Conservation (phyloP, 2,888 invertebrate species). For the Ophioninae sp. region DNA sequence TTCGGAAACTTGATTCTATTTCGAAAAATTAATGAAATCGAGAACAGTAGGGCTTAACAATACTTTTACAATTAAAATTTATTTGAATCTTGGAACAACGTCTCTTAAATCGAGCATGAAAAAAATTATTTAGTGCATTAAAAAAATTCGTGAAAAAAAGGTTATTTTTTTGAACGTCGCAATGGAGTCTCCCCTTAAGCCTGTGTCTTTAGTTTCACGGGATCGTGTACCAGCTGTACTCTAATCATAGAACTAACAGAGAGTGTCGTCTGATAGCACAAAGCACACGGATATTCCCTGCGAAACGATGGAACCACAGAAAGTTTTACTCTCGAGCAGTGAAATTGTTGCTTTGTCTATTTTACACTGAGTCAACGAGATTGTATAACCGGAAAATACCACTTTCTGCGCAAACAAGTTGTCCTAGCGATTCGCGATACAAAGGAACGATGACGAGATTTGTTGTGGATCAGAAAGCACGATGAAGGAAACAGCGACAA, state of each 20-base stretch:
- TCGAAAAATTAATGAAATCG: too few species aligned
- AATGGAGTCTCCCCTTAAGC: background rate
- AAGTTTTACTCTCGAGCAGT: slow-evolving; percentile 32
- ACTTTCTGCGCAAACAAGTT: slow-evolving; percentile 23
- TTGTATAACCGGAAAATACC: slow-evolving; percentile 23
- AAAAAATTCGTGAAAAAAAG: too few species aligned
- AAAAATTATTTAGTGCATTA: too few species aligned
- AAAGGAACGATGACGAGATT: background rate
- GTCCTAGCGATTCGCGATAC: slow-evolving; percentile 10
- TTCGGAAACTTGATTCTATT: too few species aligned
- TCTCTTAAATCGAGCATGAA: too few species aligned
- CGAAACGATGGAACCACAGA: slow-evolving; percentile 26
- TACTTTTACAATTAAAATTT: too few species aligned
- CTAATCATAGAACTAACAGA: slow-evolving; percentile 34
- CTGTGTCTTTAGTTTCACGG: slow-evolving; percentile 4
- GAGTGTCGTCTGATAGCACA: slow-evolving; percentile 27
- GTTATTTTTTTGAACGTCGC: too few species aligned
- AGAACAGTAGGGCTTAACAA: too few species aligned
- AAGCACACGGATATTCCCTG: slow-evolving; percentile 15
- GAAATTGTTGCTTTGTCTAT: slow-evolving; percentile 34
- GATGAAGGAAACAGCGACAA: background rate
- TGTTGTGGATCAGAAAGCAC: background rate
- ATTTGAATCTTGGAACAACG: too few species aligned
- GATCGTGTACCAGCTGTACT: slow-evolving; percentile 30
- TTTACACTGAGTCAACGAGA: slow-evolving; percentile 14